Evolutionary conservation across 2,888 invertebrate species (phyloP).

Genomic region (Acronicta alni): DNA sequence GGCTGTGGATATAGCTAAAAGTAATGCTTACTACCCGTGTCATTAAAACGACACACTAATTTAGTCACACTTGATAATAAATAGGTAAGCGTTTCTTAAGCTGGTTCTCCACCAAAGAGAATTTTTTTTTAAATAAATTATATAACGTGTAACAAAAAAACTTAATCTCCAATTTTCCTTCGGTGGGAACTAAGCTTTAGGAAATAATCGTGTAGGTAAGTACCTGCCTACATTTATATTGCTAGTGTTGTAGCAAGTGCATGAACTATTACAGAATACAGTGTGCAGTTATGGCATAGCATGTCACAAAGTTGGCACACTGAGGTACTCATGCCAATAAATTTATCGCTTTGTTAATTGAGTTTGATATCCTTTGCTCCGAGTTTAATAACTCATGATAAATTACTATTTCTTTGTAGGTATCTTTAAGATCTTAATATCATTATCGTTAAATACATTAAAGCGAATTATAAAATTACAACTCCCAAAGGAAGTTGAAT

Average conservation of each 20-base stretch:
- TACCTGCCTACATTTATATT: too few species aligned
- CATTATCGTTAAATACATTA: slow-evolving; percentile 1
- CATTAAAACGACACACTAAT: too few species aligned
- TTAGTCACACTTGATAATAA: too few species aligned
- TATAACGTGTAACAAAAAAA: too few species aligned
- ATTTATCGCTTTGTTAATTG: slow-evolving; percentile 56
- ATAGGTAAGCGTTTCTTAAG: too few species aligned
- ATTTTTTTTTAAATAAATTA: too few species aligned
- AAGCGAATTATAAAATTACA: too few species aligned
- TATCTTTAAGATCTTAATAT: slow-evolving; percentile 24
- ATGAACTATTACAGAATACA: slow-evolving; percentile 5
- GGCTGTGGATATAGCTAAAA: too few species aligned
- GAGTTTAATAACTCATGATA: slow-evolving; percentile 32
- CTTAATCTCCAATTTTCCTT: too few species aligned
- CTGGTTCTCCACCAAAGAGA: too few species aligned
- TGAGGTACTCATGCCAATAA: slow-evolving; percentile 29
- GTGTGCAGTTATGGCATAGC: slow-evolving; percentile 20
- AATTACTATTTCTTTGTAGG: slow-evolving; percentile 20
- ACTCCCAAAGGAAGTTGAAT: background rate
- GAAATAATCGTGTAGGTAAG: background rate
- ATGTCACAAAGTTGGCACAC: slow-evolving; percentile 30
- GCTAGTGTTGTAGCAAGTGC: slow-evolving; percentile 10
- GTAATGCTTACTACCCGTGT: too few species aligned
- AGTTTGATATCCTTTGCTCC: slow-evolving; percentile 48
- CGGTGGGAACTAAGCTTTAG: too few species aligned